phyloP scores from a whole-genome alignment of 2,888 invertebrate genomes.

The Cephus nigrinus region DNA sequence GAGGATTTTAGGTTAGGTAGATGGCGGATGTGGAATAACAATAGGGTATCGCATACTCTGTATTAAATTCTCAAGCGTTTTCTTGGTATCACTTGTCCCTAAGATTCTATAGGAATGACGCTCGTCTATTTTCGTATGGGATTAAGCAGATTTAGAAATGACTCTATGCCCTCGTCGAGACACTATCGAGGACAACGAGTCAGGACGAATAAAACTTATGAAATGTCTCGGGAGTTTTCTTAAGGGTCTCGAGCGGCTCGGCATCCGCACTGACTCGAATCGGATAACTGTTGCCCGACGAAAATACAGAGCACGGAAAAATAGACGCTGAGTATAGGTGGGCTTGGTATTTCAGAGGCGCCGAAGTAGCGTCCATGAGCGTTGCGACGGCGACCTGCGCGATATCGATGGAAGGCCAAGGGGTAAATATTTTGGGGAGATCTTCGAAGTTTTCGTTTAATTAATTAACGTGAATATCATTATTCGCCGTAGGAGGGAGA shows the following conservation, averaged over 20 bases:
- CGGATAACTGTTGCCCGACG: not conserved
- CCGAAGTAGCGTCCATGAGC: too few species aligned
- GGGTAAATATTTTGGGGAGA: too few species aligned
- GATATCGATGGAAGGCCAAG: too few species aligned
- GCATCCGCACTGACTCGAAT: not conserved
- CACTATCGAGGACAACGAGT: not conserved
- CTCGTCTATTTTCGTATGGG: conserved; percentile 1
- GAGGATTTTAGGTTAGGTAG: too few species aligned
- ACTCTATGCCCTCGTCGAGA: not conserved
- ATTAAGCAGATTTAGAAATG: too few species aligned
- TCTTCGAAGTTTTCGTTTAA: too few species aligned
- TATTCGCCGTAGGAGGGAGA: too few species aligned
- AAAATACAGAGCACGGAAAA: not conserved
- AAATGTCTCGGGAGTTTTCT: conserved; percentile 4
- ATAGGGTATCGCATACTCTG: too few species aligned
- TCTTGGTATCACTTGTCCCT: not conserved
- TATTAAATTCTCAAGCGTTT: not conserved
- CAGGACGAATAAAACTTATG: not conserved
- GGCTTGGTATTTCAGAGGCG: too few species aligned
- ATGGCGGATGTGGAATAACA: too few species aligned
- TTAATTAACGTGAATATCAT: too few species aligned
- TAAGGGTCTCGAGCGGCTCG: not conserved
- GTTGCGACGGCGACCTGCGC: too few species aligned
- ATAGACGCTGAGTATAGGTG: not conserved
- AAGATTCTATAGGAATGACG: not conserved